Evolutionary conservation across 2,113 vertebrate genomes (phyloP).

Genomic region (Gobiocypris rarus): DNA sequence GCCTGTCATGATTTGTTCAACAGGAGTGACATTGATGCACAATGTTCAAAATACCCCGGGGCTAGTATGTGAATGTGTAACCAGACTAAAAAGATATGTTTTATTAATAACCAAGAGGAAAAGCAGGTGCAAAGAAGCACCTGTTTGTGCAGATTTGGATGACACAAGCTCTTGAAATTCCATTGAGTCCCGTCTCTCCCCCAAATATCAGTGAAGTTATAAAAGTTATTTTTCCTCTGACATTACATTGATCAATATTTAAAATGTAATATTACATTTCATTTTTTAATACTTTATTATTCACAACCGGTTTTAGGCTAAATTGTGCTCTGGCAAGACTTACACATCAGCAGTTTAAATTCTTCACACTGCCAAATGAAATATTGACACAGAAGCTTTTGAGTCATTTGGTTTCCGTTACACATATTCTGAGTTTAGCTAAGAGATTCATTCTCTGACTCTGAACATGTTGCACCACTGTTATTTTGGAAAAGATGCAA

Average conservation of each 20-base stretch:
- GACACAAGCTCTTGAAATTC: not conserved
- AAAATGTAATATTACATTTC: not conserved
- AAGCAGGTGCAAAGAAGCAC: constrained; percentile 3
- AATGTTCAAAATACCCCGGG: not conserved
- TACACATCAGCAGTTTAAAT: not conserved
- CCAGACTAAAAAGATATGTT: not conserved
- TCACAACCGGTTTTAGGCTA: not conserved
- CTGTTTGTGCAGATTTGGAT: too few species aligned
- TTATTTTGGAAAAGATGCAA: not conserved
- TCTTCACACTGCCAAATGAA: not conserved
- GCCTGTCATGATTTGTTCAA: constrained; percentile 12
- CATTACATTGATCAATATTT: not conserved
- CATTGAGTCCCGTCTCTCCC: too few species aligned
- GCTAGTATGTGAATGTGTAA: not conserved
- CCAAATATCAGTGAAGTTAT: not conserved
- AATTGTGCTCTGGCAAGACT: not conserved
- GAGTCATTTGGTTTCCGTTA: constrained; percentile 29
- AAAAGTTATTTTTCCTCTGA: not conserved
- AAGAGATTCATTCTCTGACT: not conserved
- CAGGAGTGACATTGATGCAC: constrained; percentile 20
- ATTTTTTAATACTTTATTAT: not conserved
- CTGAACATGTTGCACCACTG: not conserved
- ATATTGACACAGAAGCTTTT: not conserved
- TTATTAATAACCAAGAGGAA: constrained; percentile 7
- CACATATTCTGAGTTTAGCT: not conserved